Base-by-base conservation (phyloP, 2,113 vertebrate species). In the Mugil cephalus region DNA sequence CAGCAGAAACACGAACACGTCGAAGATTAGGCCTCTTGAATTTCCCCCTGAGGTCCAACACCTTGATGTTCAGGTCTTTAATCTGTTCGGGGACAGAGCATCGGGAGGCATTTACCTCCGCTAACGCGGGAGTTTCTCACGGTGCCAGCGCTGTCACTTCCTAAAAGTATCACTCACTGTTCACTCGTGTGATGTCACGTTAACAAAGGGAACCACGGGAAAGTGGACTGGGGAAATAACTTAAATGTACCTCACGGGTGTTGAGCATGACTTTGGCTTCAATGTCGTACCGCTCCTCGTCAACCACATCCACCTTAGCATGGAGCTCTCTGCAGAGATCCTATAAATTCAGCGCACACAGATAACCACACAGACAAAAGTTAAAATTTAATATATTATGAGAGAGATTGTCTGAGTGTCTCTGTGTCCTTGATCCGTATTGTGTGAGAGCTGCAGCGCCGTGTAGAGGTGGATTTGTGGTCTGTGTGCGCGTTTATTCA, bases 251-350 rank as follows among this genome's bases (percentile, higher is more conserved):
- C 95, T 98, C 96, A 4, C 97, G 91, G 21, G 91, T 97, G 88
- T 97, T 97, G 45, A 96, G 96, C 78, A 88, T 95, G 74, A 97
- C 97, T 82, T 98, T 98, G 0, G 96, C 96, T 88, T 98, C 97
- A 0, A 98, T 96, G 87, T 98, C 96, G 0, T 98, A 98, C 69
- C 97, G 89, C 86, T 98, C 97, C 68, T 98, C 97, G 18, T 98
- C 97, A 80, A 96, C 97, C 8, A 96, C 92, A 36, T 96, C 95
- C 0, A 96, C 94, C 82, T 97, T 97, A 67, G 93, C 87, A 0
- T 97, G 96, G 50, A 98, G 93, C 79, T 98, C 96, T 79, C 90
- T 92, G 87, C 97, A 98, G 38, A 98, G 91, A n/a, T 96, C 96
- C 97, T 98, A 46, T 30, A 30, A 30, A 30, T 3, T 30, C 24